These are phyloP conservation scores for Typhlomys cinereus DNA, from an alignment of 2,113 vertebrate genomes.

Conservation along the genomic window DNA sequence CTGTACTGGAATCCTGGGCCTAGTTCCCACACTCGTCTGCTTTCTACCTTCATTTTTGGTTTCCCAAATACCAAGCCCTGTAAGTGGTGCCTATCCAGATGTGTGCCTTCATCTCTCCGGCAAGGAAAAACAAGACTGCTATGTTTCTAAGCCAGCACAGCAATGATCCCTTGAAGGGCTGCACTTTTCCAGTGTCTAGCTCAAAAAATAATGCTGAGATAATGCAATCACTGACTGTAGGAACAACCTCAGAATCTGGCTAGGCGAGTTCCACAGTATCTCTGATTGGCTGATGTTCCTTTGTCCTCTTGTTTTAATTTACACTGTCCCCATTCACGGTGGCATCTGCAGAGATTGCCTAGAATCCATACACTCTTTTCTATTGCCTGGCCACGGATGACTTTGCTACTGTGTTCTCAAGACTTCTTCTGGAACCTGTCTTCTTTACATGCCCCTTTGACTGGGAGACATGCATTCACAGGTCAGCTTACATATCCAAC, in stretches of 20 bases:
- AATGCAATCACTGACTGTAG: not conserved
- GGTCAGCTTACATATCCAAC: slow-evolving; percentile 15
- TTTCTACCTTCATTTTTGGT: fast-evolving
- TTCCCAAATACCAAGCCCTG: not conserved
- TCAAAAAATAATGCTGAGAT: too few relatives aligned
- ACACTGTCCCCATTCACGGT: not conserved
- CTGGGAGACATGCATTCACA: slow-evolving; percentile 22
- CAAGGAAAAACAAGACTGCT: not conserved
- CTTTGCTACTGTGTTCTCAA: slow-evolving; percentile 75
- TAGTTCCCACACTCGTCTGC: not conserved
- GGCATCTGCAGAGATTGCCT: slow-evolving; percentile 62
- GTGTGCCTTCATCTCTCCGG: not conserved
- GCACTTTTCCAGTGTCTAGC: not conserved
- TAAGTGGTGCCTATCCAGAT: too few relatives aligned
- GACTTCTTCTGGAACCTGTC: slow-evolving; percentile 78
- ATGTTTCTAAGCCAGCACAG: not conserved
- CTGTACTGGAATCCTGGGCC: not conserved
- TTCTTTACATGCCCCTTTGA: slow-evolving; percentile 66
- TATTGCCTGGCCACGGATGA: slow-evolving; percentile 66
- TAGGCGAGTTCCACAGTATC: not conserved
- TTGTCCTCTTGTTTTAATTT: slow-evolving; percentile 48
- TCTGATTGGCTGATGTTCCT: not conserved
- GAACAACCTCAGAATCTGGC: not conserved
- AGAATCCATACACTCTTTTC: slow-evolving; percentile 78
- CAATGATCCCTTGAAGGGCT: not conserved